Base-by-base conservation (phyloP, 23 tunicate species). In the Trididemnum nubilum region DNA sequence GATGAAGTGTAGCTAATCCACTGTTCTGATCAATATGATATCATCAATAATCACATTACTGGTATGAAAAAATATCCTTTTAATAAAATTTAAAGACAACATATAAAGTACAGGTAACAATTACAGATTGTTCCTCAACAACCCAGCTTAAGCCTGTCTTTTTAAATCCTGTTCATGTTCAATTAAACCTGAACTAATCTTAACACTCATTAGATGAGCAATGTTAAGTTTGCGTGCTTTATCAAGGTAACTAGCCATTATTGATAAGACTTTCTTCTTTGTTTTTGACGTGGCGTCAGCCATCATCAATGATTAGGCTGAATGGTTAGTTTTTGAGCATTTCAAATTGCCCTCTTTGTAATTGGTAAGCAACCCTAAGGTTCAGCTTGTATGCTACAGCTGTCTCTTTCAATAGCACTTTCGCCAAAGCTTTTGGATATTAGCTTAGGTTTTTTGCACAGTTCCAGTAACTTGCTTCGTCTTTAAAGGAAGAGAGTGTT, bases 371-470 rank as follows among this genome's bases (percentile, higher is more conserved):
- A 44, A 44, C 54, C 54, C 54, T 15, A 15, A 7, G 15, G 9
- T 44, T 44, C 54, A 44, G 54, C 54, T 44, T 44, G 54, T 44
- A 44, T 44, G 54, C 54, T 7, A 44, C 54, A 44, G 54, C 54
- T 44, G 54, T 44, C 54, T 44, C 54, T 44, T 44, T 44, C 15
- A 44, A 44, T 44, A 7, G 54, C 54, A 44, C 15, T 44, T 44
- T 44, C 54, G 54, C 54, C 54, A 44, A 44, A 44, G 54, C 54
- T 44, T 44, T 44, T 44, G 54, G 54, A 44, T 44, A 44, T 44
- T 44, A 15, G 9, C 54, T 7, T 7, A 44, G 54, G 54, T 44
- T 44, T 44, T 44, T 44, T 44, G 54, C 54, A 44, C 54, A 44
- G 15, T 44, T 15, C 54, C 9, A 9, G 15, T 7, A 7, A 44